Conservation (phyloP, 2,113 vertebrate genomes). For the Campylomormyrus tamandua region DNA sequence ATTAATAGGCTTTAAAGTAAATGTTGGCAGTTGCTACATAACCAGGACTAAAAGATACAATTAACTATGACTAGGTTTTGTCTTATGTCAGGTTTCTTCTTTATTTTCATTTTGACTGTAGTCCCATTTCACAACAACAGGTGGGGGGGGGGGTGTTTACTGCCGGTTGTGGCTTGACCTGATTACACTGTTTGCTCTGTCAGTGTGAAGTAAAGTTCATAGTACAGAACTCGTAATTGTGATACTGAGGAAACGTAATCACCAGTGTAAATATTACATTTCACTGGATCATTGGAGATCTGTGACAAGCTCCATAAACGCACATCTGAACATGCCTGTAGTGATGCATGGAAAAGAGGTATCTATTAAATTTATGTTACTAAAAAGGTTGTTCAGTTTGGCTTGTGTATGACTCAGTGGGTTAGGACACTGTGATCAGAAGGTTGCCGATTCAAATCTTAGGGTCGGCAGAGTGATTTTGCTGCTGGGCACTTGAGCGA, state of each 20-base stretch:
- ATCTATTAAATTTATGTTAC: neutral
- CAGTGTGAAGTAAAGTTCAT: slow-evolving; percentile 17
- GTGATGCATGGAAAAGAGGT: neutral
- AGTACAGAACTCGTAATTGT: slow-evolving; percentile 34
- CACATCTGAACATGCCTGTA: neutral
- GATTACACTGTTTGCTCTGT: slow-evolving; percentile 6
- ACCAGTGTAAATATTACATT: slow-evolving; percentile 27
- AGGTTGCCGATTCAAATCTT: neutral
- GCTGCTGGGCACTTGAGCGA: neutral
- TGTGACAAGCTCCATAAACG: neutral
- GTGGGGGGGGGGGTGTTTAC: neutral
- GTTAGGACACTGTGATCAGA: neutral
- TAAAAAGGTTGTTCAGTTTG: neutral
- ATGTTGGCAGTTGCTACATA: neutral
- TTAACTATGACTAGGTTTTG: neutral
- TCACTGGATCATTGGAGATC: neutral
- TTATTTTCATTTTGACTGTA: slow-evolving; percentile 31
- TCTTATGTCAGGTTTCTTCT: slow-evolving; percentile 47
- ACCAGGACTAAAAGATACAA: neutral
- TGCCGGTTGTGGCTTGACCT: neutral
- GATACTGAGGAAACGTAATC: neutral
- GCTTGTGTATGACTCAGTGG: neutral
- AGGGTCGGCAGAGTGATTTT: neutral
- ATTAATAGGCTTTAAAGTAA: neutral
- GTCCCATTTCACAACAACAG: slow-evolving; percentile 10